Evolutionary conservation across 2,113 vertebrate species (phyloP).

Genomic region (Sus scrofa): T2T-Sscrofa CM000818.6:98836501-98837000

Average conservation of each 20-base stretch:
- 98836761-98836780: slow-evolving; percentile 31
- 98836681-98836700: neutral
- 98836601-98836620: neutral
- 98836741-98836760: neutral
- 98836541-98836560: neutral
- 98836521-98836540: neutral
- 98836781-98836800: neutral
- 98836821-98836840: neutral
- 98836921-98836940: neutral
- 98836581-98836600: neutral
- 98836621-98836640: neutral
- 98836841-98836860: slow-evolving; percentile 39
- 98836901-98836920: neutral
- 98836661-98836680: neutral
- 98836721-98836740: slow-evolving; percentile 26
- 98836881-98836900: slow-evolving; percentile 42
- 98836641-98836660: neutral
- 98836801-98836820: slow-evolving; percentile 30
- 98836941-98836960: neutral
- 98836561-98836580: neutral
- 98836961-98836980: neutral
- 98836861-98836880: slow-evolving; percentile 20
- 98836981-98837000: neutral
- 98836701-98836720: slow-evolving; percentile 18
- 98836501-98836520: neutral